Evolutionary conservation across 1,140 invertebrate genomes (phyloP).

Genomic region (Tetramorium alpestre): DNA sequence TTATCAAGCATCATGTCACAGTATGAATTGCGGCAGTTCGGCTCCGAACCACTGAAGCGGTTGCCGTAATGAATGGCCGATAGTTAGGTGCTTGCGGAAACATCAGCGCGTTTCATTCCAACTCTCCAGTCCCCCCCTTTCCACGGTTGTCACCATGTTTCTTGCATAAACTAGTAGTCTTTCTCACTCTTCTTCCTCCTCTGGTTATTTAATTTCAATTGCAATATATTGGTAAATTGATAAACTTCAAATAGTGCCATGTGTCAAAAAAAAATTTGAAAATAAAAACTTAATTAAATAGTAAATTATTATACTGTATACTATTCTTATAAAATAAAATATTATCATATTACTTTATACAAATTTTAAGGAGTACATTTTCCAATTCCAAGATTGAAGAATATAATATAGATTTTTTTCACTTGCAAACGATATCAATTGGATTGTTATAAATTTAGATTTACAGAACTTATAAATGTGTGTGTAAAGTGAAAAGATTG

Average conservation of each 20-base stretch:
- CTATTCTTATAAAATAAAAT: background rate
- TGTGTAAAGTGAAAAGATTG: background rate
- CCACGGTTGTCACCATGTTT: background rate
- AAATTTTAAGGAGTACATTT: background rate
- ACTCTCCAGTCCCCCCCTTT: no score
- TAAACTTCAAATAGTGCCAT: background rate
- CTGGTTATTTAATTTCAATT: background rate
- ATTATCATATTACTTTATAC: background rate
- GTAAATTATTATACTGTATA: background rate
- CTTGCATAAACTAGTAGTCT: background rate
- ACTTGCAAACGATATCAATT: background rate
- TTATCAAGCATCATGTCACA: slow-evolving; percentile 61
- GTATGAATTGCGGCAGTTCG: slow-evolving; percentile 50
- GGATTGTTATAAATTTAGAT: background rate
- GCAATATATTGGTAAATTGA: background rate
- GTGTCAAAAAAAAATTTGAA: background rate
- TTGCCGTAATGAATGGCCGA: slow-evolving; percentile 56
- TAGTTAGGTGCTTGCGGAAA: slow-evolving; percentile 44
- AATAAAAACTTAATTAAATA: background rate
- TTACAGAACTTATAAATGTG: background rate
- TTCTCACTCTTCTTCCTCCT: background rate
- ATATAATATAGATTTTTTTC: background rate
- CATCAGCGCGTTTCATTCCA: slow-evolving; percentile 32
- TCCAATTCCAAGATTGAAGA: background rate
- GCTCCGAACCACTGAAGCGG: slow-evolving; percentile 41